Percentiles rank a stretch among this genome's conserved stretches.
phyloP scores from a whole-genome alignment of 1,140 invertebrate genomes.

The Melitaea cinxia region DNA sequence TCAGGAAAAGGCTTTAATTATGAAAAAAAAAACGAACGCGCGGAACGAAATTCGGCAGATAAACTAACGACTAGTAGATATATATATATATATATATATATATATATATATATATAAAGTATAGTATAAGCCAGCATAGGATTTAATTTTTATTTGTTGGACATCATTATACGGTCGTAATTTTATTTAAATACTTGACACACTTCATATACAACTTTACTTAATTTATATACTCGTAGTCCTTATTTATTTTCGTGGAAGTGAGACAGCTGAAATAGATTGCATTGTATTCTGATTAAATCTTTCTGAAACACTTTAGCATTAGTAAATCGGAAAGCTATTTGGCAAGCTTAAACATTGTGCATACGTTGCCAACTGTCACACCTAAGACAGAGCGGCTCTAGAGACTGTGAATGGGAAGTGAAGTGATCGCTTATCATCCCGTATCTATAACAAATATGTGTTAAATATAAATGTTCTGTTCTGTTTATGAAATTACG shows the following conservation, averaged over 20 bases:
- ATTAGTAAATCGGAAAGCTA: neutral
- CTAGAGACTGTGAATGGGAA: neutral
- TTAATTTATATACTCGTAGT: no score
- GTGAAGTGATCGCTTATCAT: neutral
- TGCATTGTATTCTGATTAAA: neutral
- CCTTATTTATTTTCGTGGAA: neutral
- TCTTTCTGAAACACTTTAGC: neutral
- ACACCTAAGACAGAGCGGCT: neutral
- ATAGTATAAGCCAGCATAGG: no score
- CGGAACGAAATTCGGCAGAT: no score
- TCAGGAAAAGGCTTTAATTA: no score
- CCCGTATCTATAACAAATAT: neutral
- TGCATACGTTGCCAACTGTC: neutral
- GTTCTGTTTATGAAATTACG: neutral
- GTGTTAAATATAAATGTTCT: neutral
- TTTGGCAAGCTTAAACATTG: conserved; percentile 1
- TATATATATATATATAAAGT: no score
- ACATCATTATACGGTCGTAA: no score
- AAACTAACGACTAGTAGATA: no score
- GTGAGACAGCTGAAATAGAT: neutral
- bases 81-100: no score
- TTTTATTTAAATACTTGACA: no score
- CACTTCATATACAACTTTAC: no score
- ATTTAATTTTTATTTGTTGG: no score
- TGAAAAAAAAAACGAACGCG: no score